Evolutionary conservation across 2,888 invertebrate genomes (phyloP).

Genomic region (Parnassius apollo): DNA sequence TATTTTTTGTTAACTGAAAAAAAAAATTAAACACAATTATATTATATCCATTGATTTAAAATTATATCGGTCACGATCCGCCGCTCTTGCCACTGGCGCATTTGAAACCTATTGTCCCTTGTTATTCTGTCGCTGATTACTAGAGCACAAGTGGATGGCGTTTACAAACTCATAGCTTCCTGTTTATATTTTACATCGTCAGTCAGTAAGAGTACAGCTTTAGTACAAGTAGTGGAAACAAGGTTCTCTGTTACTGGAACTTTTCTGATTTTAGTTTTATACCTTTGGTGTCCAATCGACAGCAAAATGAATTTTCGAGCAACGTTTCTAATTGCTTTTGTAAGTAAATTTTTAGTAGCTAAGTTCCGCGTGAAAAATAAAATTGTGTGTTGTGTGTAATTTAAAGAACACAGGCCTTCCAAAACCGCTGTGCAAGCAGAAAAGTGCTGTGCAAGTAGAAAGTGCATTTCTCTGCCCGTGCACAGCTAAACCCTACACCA

Average conservation of each 20-base stretch:
- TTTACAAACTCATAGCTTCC: slow-evolving; percentile 59
- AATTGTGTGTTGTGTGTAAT: too few relatives aligned
- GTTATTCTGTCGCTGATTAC: slow-evolving; percentile 39
- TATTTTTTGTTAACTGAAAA: too few relatives aligned
- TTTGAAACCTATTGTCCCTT: slow-evolving; percentile 42
- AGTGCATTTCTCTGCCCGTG: too few relatives aligned
- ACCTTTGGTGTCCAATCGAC: slow-evolving; percentile 1
- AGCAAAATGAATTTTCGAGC: slow-evolving; percentile 51
- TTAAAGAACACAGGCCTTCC: too few relatives aligned
- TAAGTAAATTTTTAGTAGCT: slow-evolving; percentile 9
- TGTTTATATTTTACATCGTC: slow-evolving; percentile 50
- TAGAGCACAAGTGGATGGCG: slow-evolving; percentile 51
- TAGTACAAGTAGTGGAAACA: slow-evolving; percentile 41
- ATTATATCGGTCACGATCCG: slow-evolving; percentile 8
- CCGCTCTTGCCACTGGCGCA: slow-evolving; percentile 19
- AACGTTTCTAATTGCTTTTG: slow-evolving; percentile 30
- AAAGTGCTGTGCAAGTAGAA: too few relatives aligned
- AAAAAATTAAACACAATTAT: too few relatives aligned
- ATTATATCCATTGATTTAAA: too few relatives aligned
- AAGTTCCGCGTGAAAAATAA: too few relatives aligned
- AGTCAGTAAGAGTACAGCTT: slow-evolving; percentile 47
- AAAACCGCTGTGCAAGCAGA: too few relatives aligned
- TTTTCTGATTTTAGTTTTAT: not conserved
- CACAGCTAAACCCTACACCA: too few relatives aligned
- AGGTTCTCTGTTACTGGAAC: slow-evolving; percentile 30